phyloP scores from a whole-genome alignment of 2,888 invertebrate genomes.

The Eristalis intricaria region DNA sequence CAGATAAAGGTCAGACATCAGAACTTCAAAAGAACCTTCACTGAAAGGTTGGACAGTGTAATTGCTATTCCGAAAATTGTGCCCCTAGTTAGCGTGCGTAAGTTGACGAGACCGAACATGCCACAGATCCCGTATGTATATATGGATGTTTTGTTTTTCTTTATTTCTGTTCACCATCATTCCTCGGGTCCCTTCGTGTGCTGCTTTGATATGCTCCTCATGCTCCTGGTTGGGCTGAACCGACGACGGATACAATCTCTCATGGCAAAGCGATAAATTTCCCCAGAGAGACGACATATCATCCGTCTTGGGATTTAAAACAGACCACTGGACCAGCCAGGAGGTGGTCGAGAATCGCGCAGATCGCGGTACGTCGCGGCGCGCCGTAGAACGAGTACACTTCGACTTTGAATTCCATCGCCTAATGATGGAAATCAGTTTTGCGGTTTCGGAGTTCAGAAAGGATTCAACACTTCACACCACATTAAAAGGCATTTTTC shows the following conservation, averaged over 20 bases:
- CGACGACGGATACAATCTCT: conserved; percentile 59
- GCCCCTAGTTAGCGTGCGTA: conserved; percentile 52
- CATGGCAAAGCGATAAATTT: conserved; percentile 67
- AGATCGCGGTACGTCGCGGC: neutral
- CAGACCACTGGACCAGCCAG: conserved; percentile 37
- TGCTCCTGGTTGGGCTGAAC: neutral
- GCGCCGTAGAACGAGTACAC: neutral
- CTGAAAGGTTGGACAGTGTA: conserved; percentile 30
- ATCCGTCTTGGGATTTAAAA: conserved; percentile 66
- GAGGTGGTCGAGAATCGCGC: neutral
- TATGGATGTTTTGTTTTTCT: neutral
- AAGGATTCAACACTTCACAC: conserved; percentile 68
- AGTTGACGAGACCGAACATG: conserved; percentile 12
- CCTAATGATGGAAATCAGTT: conserved; percentile 71
- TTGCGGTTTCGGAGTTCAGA: conserved; percentile 63
- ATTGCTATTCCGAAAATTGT: conserved; percentile 66
- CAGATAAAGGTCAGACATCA: conserved; percentile 45
- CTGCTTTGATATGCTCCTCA: conserved; percentile 20
- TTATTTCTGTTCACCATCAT: neutral
- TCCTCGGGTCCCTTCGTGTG: neutral
- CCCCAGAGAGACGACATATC: conserved; percentile 70
- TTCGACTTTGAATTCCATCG: conserved; percentile 57
- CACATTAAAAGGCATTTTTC: conserved; percentile 63
- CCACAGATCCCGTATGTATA: conserved; percentile 8
- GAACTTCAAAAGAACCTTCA: conserved; percentile 43